phyloP scores from a whole-genome alignment of 2,113 vertebrate species.

The Gavialis gangeticus region DNA sequence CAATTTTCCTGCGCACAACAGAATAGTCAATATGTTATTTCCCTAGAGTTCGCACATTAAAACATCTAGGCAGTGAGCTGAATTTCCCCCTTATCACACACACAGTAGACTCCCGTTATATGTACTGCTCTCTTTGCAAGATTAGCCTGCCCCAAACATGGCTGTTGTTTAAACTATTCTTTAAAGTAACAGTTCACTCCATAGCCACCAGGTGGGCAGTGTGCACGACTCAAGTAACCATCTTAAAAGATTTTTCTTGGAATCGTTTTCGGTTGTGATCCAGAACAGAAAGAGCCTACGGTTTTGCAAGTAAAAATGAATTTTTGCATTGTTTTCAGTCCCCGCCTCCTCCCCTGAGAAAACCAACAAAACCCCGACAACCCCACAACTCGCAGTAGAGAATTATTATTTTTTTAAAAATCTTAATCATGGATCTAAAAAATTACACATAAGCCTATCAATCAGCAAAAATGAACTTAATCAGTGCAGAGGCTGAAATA shows the following conservation, averaged over 20 bases:
- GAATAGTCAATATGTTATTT: conserved; percentile 97
- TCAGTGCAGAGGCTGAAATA: not conserved
- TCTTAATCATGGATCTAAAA: not conserved
- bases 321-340: not conserved
- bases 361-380: not conserved
- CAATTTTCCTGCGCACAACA: conserved; percentile 88
- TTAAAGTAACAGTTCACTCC: conserved; percentile 96
- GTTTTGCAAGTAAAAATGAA: conserved; percentile 9
- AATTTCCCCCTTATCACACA: conserved; percentile 94
- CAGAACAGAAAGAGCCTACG: conserved; percentile 34
- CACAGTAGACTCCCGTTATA: conserved; percentile 96
- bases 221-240: conserved; percentile 83
- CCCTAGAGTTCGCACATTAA: conserved; percentile 98
- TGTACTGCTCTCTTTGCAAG: conserved; percentile 96
- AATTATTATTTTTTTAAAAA: not conserved
- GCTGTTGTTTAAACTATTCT: conserved; percentile 99
- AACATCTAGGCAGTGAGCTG: conserved; percentile 92
- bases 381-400: not conserved
- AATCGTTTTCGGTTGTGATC: conserved; percentile 69
- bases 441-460: not conserved
- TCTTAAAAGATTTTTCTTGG: conserved; percentile 75
- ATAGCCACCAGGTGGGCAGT: conserved; percentile 97
- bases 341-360: not conserved
- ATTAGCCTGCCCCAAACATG: conserved; percentile 99
- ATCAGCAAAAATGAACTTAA: not conserved